A percentile compares a stretch with the other conserved stretches of the same genome.
These are phyloP conservation scores for Lagria hirta DNA, from an alignment of 2,888 invertebrate species.

Conservation along the genomic window DNA sequence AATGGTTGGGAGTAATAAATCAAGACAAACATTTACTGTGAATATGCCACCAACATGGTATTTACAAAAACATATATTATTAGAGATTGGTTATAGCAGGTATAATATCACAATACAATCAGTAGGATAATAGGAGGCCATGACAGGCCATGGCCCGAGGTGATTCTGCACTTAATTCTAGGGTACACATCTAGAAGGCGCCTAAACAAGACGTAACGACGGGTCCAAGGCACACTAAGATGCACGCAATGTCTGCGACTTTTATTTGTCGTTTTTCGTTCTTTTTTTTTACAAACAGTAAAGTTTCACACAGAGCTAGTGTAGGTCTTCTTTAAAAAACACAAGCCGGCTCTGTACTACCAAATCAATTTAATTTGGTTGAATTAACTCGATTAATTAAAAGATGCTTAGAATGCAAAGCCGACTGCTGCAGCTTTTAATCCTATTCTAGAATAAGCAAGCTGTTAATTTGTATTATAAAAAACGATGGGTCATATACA, in stretches of 20 bases:
- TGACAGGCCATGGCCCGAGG: conserved; percentile 47
- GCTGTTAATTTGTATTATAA: no score
- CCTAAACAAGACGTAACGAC: conserved; percentile 51
- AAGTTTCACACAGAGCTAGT: conserved; percentile 1
- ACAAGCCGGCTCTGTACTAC: no score
- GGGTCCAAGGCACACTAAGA: conserved; percentile 36
- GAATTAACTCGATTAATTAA: no score
- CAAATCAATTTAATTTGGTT: no score
- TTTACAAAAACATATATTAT: conserved; percentile 47
- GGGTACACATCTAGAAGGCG: conserved; percentile 47
- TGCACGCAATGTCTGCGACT: conserved; percentile 34
- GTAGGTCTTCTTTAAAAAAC: no score
- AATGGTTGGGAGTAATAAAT: conserved; percentile 36
- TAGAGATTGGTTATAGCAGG: conserved; percentile 30
- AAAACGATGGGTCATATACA: no score
- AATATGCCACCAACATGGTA: conserved; percentile 46
- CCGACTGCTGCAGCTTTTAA: conserved; percentile 1
- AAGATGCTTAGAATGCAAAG: no score
- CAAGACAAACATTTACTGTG: conserved; percentile 31
- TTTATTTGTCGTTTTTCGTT: not conserved
- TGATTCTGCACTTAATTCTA: conserved; percentile 45
- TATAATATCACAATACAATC: conserved; percentile 38
- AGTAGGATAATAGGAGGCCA: conserved; percentile 45
- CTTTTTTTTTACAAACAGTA: conserved; percentile 4
- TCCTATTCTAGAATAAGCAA: not conserved